Evolutionary conservation across 1,140 invertebrate genomes (phyloP), one percentile per base, ranked within the genome.

Genomic region (Elysia chlorotica): DNA sequence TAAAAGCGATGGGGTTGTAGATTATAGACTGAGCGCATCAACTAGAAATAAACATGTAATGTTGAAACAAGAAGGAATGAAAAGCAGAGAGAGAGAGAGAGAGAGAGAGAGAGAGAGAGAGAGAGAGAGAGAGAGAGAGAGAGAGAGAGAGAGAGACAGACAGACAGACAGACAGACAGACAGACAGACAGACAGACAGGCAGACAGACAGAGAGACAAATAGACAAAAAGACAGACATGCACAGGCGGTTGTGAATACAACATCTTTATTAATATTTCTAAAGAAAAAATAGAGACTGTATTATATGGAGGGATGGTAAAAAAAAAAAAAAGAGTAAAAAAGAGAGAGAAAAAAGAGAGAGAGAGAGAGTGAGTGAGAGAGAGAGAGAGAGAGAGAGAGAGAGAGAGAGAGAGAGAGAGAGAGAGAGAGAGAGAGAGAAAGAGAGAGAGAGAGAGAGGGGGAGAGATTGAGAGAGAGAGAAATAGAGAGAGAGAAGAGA

Each of bases 91-190:
- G 21, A 31, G n/a, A 6, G 17, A n/a, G 38, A 10, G 10, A n/a
- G 5, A 67, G 25, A n/a, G n/a, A 59, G 23, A 70, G 25, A 70
- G 21, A 23, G 14, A 66, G 23, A 48, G 35, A 66, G 3, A 66
- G 2, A 71, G 35, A 68, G 59, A 57, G 66, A 76, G 65, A 73
- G 59, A 63, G 28, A 28, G 68, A 59, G 30, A 37, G 33, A 71
- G 5, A 48, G 48, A 53, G 31, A 71, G 19, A 66, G 21, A 23
- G 14, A 66, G 23, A 48, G 35, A 66, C 3, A 66, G 2, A 71
- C 53, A 68, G 59, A 57, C 71, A 76, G 65, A 73, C 65, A 63
- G 28, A 28, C 71, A 59, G 30, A 37, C 59, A 71, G 5, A 48
- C 66, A 53, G 31, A 71, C 73, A 28, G 10, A 56, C 63, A n/a